Evolutionary conservation across 2,113 vertebrate genomes (phyloP).

Genomic region (Phrynosoma blainvillii): DNA sequence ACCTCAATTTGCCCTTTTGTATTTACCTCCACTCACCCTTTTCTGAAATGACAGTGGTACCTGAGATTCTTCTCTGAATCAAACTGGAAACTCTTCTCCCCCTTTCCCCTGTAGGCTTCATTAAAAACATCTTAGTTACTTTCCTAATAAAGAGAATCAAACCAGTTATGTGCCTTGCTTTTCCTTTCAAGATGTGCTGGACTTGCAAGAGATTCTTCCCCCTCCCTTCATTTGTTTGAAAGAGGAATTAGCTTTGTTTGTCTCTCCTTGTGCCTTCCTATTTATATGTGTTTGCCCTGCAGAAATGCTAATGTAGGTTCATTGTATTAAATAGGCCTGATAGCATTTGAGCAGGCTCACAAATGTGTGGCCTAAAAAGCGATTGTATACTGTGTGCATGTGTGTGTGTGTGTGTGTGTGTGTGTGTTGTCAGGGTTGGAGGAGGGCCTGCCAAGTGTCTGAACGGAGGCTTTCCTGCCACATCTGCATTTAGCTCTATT

Average conservation of each 20-base stretch:
- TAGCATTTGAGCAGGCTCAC: conserved; percentile 61
- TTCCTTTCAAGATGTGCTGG: conserved; percentile 53
- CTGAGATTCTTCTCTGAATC: conserved; percentile 25
- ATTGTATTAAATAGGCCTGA: conserved; percentile 57
- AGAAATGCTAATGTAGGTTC: conserved; percentile 70
- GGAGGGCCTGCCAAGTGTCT: conserved; percentile 26
- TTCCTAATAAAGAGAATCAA: conserved; percentile 50
- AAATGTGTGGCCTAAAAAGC: conserved; percentile 57
- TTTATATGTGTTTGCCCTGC: conserved; percentile 81
- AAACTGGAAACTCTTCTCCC: conserved; percentile 17
- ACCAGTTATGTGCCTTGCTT: conserved; percentile 55
- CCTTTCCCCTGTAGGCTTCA: conserved; percentile 31
- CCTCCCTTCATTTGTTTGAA: conserved; percentile 47
- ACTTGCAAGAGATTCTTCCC: conserved; percentile 55
- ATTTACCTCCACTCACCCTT: background rate
- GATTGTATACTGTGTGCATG: conserved; percentile 19
- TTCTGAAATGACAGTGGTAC: background rate
- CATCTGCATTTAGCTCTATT: conserved; percentile 66
- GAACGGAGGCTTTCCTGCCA: conserved; percentile 46
- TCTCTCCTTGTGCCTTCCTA: conserved; percentile 59
- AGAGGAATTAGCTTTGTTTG: conserved; percentile 61
- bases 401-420: background rate
- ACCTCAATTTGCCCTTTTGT: conserved; percentile 1
- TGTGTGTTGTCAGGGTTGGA: background rate
- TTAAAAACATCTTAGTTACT: conserved; percentile 64